Conservation (phyloP, 2,113 vertebrate species). For the Natator depressus region DNA sequence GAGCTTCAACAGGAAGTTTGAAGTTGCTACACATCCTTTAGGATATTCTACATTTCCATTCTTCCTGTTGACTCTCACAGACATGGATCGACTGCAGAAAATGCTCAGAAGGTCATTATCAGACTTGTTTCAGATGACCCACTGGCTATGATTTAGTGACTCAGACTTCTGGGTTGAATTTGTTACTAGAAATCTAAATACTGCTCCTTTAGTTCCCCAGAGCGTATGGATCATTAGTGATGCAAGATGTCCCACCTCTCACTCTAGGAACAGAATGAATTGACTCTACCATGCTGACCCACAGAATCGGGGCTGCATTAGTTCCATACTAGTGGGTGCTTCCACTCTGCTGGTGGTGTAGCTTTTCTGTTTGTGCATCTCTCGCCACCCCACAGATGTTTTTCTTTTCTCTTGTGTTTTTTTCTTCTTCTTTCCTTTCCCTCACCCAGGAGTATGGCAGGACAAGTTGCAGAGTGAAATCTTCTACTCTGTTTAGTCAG, state of each 20-base stretch:
- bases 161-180: neutral
- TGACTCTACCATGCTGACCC: neutral
- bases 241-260: neutral
- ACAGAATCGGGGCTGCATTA: neutral
- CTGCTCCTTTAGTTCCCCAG: neutral
- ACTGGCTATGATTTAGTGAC: neutral
- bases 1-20: conserved; percentile 7
- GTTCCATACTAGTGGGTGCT: neutral
- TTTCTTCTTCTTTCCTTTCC: neutral
- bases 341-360: neutral
- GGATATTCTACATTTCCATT: neutral
- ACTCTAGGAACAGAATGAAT: neutral
- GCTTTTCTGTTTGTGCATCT: neutral
- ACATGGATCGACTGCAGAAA: neutral
- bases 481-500: neutral
- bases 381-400: neutral
- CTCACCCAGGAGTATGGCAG: neutral
- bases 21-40: conserved; percentile 35
- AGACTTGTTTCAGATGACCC: neutral
- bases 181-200: neutral
- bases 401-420: neutral
- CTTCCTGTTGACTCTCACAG: neutral
- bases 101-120: rapidly evolving
- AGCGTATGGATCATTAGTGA: neutral
- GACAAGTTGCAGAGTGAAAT: neutral